phyloP scores from a whole-genome alignment of 2,113 vertebrate species.

The Tragelaphus scriptus region DNA sequence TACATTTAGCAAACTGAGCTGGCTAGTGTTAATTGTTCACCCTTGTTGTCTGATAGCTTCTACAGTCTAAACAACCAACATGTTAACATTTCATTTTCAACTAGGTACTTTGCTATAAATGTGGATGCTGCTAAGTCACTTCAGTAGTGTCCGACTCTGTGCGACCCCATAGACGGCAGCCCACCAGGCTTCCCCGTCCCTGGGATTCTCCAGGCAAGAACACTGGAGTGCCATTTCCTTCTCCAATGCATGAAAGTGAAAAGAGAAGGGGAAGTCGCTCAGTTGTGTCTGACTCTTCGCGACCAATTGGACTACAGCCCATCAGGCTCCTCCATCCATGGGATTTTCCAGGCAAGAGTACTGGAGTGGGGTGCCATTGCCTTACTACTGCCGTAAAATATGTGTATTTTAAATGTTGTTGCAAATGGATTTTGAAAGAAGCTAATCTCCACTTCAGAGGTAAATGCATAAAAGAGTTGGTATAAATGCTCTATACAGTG shows the following conservation, averaged over 20 bases:
- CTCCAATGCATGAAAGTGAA: too few species aligned
- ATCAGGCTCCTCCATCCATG: too few species aligned
- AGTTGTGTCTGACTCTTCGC: too few species aligned
- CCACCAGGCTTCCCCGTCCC: too few species aligned
- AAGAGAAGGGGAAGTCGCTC: too few species aligned
- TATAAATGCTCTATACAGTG: neutral
- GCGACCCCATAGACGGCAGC: too few species aligned
- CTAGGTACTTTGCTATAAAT: neutral
- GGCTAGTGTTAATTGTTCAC: neutral
- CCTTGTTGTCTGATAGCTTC: neutral
- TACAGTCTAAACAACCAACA: neutral
- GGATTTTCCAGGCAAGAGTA: too few species aligned
- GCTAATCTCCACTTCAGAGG: neutral
- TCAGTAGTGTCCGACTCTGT: accelerated
- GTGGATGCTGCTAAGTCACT: neutral
- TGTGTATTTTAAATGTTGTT: neutral
- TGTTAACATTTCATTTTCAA: neutral
- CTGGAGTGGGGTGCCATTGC: too few species aligned
- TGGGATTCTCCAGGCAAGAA: too few species aligned
- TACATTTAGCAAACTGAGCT: neutral
- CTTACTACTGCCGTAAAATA: neutral
- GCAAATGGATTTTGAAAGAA: neutral
- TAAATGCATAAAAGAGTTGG: neutral
- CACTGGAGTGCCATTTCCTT: too few species aligned
- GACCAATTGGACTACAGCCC: too few species aligned